Evolutionary conservation across 2,113 vertebrate species (phyloP), one percentile per base, ranked within the genome.

Genomic region (Asarcornis scutulata): DNA sequence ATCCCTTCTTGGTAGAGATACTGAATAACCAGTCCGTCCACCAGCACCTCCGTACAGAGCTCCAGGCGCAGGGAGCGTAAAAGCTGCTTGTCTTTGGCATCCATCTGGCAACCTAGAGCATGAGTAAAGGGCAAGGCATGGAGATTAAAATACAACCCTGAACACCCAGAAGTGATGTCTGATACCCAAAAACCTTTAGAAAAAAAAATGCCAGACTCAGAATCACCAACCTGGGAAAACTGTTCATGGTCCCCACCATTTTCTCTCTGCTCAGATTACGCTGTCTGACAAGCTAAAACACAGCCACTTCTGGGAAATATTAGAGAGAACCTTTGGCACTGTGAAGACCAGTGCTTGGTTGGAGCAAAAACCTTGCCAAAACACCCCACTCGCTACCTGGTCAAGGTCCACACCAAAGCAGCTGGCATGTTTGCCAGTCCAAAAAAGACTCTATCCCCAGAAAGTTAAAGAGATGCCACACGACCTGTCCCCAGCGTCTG

Each of bases 1-100:
- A 99, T 92, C 17, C 98, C 97, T 97, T 99, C 99, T 97, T 99
- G 99, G 92, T 98, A 99, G 93, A 99, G 98, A 48, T 99, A 98
- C 44, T 99, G 99, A 94, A 99, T 97, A 75, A 99, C 97, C 9
- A 98, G 59, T 56, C 99, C 99, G 10, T 98, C 98, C 60, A 99
- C 98, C 92, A 99, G 90, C 13, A 99, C 98, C 93, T 99, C 98
- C 1, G 98, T 97, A 77, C 98, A 98, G 66, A 99, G 97, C 38
- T 98, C 96, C 80, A 99, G 93, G 13, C 98, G 98, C 80, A 98
- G 92, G 3, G 96, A 98, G 69, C 98, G 98, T 32, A 99, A 98
- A 31, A 99, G 76, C 1, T 98, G 97, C 90, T 95, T 98, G 97
- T 99, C 99, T 52, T 63, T 98, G 56, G 97, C 96, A 56, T 99